These are phyloP conservation scores for Aporophyla lueneburgensis DNA, from an alignment of 2,888 invertebrate species.

Conservation along the genomic window DNA sequence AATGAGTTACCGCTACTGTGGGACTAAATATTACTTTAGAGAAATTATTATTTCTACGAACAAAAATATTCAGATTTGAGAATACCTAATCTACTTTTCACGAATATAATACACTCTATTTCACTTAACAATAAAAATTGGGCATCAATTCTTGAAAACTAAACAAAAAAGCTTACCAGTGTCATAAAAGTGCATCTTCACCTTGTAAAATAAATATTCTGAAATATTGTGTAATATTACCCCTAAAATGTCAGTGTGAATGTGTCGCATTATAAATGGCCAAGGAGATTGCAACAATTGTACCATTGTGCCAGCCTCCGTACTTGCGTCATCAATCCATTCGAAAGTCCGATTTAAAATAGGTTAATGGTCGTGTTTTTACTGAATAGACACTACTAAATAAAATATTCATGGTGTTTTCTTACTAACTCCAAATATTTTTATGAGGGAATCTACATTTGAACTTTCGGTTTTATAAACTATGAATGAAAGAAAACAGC, in stretches of 20 bases:
- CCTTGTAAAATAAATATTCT: slow-evolving; percentile 68
- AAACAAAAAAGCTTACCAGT: slow-evolving; percentile 15
- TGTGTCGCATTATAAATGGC: slow-evolving; percentile 77
- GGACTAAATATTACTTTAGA: neutral
- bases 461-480: slow-evolving; percentile 66
- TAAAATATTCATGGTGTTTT: slow-evolving; percentile 76
- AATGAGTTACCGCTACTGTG: neutral
- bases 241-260: slow-evolving; percentile 73
- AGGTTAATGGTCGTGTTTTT: slow-evolving; percentile 85
- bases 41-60: no score
- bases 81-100: neutral
- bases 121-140: neutral
- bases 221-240: slow-evolving; percentile 70
- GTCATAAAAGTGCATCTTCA: slow-evolving; percentile 53
- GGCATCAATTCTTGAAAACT: neutral
- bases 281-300: slow-evolving; percentile 76
- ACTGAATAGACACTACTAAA: slow-evolving; percentile 78
- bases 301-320: slow-evolving; percentile 81
- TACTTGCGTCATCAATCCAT: slow-evolving; percentile 83
- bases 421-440: slow-evolving; percentile 65
- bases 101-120: neutral
- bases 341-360: slow-evolving; percentile 87
- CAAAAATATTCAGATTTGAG: slow-evolving; percentile 1
- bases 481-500: slow-evolving; percentile 51
- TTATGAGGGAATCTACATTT: slow-evolving; percentile 58